A percentile compares a stretch with the other conserved stretches of the same genome.
Evolutionary conservation across 2,888 invertebrate genomes (phyloP).

Genomic region (Gymnoscelis rufifasciata): DNA sequence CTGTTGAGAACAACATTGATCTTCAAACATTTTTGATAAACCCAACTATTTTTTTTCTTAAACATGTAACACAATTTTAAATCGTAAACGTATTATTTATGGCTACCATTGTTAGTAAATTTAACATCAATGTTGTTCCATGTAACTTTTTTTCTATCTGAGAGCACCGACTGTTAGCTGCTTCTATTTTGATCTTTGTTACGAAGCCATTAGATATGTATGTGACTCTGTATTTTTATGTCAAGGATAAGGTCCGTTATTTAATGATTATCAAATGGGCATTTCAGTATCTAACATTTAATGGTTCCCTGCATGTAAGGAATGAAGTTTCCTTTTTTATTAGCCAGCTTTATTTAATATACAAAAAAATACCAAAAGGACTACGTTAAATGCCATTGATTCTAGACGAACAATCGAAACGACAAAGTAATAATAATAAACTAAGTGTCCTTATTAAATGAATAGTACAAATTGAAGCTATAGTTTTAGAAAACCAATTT

Average conservation of each 20-base stretch:
- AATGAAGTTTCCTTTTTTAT: slow-evolving; percentile 25
- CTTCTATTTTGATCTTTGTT: slow-evolving; percentile 26
- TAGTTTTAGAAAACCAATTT: slow-evolving; percentile 32
- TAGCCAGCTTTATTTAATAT: slow-evolving; percentile 7
- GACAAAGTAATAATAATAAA: slow-evolving; percentile 37
- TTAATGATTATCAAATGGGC: slow-evolving; percentile 26
- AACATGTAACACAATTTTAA: slow-evolving; percentile 1
- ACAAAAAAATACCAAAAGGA: slow-evolving; percentile 50
- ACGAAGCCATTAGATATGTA: slow-evolving; percentile 13
- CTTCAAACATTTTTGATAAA: no score
- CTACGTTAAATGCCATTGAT: slow-evolving; percentile 34
- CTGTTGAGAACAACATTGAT: no score
- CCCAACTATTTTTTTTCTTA: no score
- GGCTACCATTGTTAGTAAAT: slow-evolving; percentile 23
- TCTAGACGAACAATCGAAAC: slow-evolving; percentile 53
- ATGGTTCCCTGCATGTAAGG: slow-evolving; percentile 38
- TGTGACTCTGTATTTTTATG: slow-evolving; percentile 36
- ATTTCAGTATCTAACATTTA: slow-evolving; percentile 24
- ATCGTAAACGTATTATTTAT: slow-evolving; percentile 27
- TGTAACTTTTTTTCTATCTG: slow-evolving; percentile 11
- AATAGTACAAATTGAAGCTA: slow-evolving; percentile 44
- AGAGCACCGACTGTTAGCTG: slow-evolving; percentile 12
- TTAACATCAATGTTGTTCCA: slow-evolving; percentile 22
- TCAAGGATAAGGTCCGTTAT: slow-evolving; percentile 37
- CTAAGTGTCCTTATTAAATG: slow-evolving; percentile 55